These are phyloP conservation scores for Lasius fuliginosus DNA, from an alignment of 2,888 invertebrate species.

Conservation along the genomic window DNA sequence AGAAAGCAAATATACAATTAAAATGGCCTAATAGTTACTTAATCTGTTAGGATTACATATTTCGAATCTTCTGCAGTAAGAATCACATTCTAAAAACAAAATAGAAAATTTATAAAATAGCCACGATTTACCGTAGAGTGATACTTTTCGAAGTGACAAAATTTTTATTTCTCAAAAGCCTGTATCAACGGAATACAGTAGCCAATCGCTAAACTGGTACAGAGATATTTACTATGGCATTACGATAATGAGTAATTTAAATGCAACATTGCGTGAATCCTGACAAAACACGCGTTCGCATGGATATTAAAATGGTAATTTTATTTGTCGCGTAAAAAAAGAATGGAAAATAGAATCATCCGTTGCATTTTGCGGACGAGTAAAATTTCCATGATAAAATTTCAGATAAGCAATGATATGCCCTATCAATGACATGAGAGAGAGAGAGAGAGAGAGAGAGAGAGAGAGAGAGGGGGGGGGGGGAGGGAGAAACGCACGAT, in stretches of 20 bases:
- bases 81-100: not conserved
- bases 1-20: too few relatives aligned
- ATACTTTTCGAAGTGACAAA: not conserved
- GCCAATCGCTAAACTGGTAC: not conserved
- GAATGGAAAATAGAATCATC: too few relatives aligned
- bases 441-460: not conserved
- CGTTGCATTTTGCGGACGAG: not conserved
- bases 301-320: not conserved
- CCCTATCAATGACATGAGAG: not conserved
- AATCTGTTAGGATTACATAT: too few relatives aligned
- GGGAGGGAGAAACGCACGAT: not conserved
- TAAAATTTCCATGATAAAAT: not conserved
- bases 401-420: not conserved
- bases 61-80: not conserved
- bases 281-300: not conserved
- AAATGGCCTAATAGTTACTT: too few relatives aligned
- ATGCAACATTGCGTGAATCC: not conserved
- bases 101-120: not conserved
- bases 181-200: not conserved
- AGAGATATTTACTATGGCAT: not conserved
- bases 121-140: not conserved
- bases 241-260: slow-evolving; percentile 5
- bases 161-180: not conserved
- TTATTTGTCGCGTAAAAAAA: not conserved
- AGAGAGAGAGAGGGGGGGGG: too few relatives aligned